Base-by-base conservation (phyloP, 2,888 invertebrate species). In the Agonopterix alstromeriana region DNA sequence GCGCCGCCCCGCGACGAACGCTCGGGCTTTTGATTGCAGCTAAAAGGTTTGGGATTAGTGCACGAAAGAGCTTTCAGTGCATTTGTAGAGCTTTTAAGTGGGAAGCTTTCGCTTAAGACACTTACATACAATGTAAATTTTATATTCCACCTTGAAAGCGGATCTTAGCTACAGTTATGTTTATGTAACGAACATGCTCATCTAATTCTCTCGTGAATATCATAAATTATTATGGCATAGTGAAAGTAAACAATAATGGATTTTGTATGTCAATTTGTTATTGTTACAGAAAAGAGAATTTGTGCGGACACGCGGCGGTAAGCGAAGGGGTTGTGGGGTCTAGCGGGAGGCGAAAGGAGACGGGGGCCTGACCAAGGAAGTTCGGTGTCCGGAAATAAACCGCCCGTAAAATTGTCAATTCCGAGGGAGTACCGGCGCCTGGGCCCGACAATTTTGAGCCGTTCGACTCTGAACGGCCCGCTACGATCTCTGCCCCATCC, bases 341-440 rank as follows among this genome's bases (percentile, higher is more conserved):
- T 17, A 53, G 50, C 41, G 63, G 65, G 55, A 65, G 68, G 55
- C 67, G 68, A 60, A 68, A 64, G 74, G 73, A 73, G 69, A 68
- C 56, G 70, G 60, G 62, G 63, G 62, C 63, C 73, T 75, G 79
- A 73, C 82, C 77, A 80, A 80, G 84, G 85, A 85, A 82, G 80
- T 81, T 85, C 81, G 82, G 86, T 90, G 86, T 86, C 88, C 89
- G 88, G 86, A 85, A 89, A 88, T 90, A 91, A 92, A 91, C 91
- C 90, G 90, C 84, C 90, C 91, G 92, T 91, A 92, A 92, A 92
- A 92, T 92, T 92, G 91, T 82, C 92, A 91, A 91, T 92, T 91
- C 90, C 90, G 81, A 81, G 78, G 72, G 78, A 78, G 67, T 64
- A 65, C 72, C 70, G 71, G 77, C 73, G 77, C 73, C 73, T 73